Evolutionary conservation across 2,113 vertebrate species (phyloP).

Genomic region (Anser brachyrhynchus): DNA sequence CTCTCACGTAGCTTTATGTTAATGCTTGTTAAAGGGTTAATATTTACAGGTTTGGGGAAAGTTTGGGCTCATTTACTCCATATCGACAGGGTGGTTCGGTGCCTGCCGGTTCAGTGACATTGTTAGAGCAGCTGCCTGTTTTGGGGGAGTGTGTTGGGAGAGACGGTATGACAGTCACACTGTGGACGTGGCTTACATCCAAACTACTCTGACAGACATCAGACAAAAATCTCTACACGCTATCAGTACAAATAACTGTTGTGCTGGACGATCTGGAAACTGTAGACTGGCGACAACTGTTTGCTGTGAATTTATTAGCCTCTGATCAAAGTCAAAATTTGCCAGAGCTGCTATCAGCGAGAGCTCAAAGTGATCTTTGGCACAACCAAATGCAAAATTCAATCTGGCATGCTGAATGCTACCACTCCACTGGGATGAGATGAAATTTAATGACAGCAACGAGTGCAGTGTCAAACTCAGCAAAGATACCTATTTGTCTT

Average conservation of each 20-base stretch:
- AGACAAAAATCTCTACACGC: neutral
- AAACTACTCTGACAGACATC: neutral
- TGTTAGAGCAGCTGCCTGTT: neutral
- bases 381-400: neutral
- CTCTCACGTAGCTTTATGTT: neutral
- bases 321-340: neutral
- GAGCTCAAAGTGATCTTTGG: neutral
- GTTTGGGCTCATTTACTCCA: neutral
- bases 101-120: neutral
- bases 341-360: neutral
- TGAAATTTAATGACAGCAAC: neutral
- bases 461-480: neutral
- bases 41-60: neutral
- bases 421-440: neutral
- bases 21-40: neutral
- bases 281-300: neutral
- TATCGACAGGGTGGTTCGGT: neutral
- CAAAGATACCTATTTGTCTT: neutral
- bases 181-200: neutral
- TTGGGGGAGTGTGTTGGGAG: neutral
- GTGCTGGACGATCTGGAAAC: neutral
- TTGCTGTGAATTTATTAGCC: neutral
- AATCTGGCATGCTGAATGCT: neutral
- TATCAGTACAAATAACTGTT: neutral
- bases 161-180: accelerated